Base-by-base conservation (phyloP, 2,113 vertebrate species). In the Hypanus sabinus region DNA sequence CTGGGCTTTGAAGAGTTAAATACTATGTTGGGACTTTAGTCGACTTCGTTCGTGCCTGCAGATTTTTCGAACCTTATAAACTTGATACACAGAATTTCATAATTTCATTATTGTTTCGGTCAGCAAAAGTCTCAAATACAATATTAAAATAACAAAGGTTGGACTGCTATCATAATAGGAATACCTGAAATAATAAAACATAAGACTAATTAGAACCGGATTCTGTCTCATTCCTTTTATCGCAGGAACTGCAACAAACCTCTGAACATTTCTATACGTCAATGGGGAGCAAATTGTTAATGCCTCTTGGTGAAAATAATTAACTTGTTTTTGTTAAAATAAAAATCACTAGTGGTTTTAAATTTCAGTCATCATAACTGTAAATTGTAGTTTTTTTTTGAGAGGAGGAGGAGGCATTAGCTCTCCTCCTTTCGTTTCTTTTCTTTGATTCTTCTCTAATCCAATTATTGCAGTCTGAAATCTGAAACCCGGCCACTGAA, bases 11-110 rank as follows among this genome's bases (percentile, higher is more conserved):
- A 93, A 93, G 91, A 93, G 91, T 93, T 93, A 93, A 93, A 65
- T 93, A 73, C 91, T 93, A 70, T 93, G 91, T 93, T 93, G 70
- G 70, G 91, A 93, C 91, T 93, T 88, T 93, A 93, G 91, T 93
- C 71, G 91, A 93, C 91, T 73, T 93, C 68, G 68, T 38, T 93
- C 91, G 65, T 93, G 91, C 91, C 91, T 93, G 91, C 57, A 93
- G 68, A 93, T 87, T 87, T 93, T 93, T 93, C 14, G 16, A 62
- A 27, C 68, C 68, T 46, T 9, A 73, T n/a, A 71, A 93, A 93
- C 91, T 93, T 93, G 91, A 93, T 73, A 46, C 46, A 24, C 36
- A 93, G 33, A 93, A 93, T 73, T 73, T 46, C 65, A 71, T 18
- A 22, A 92, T 46, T 27, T 36, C 68, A 73, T 93, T 71, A 38